phyloP scores from a whole-genome alignment of 1,140 invertebrate genomes.

The Panonychus citri region DNA sequence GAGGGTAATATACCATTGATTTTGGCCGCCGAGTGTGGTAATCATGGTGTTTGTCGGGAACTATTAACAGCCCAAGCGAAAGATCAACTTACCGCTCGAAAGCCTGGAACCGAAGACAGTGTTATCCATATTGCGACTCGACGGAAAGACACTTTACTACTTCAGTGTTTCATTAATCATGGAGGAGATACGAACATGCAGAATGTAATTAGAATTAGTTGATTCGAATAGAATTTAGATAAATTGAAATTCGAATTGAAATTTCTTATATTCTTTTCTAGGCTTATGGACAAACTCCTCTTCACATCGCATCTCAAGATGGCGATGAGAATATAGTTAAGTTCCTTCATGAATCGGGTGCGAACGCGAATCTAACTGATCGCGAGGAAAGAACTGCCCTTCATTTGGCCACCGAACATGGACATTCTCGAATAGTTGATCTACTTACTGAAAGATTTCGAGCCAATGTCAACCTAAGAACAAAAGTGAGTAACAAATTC shows the following conservation, averaged over 20 bases:
- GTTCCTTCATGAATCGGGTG: conserved; percentile 77
- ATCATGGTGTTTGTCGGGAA: conserved; percentile 73
- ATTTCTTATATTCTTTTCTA: conserved; percentile 17
- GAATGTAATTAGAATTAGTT: conserved; percentile 34
- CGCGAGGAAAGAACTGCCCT: conserved; percentile 74
- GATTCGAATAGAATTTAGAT: not conserved
- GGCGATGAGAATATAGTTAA: conserved; percentile 82
- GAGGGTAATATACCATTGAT: conserved; percentile 77
- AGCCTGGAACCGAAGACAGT: conserved; percentile 36
- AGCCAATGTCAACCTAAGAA: conserved; percentile 74
- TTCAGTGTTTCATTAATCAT: conserved; percentile 66
- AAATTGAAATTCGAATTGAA: not conserved
- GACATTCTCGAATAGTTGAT: conserved; percentile 83
- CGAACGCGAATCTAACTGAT: conserved; percentile 76
- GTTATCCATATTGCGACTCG: conserved; percentile 72
- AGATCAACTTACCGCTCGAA: conserved; percentile 26
- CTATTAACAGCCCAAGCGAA: conserved; percentile 44
- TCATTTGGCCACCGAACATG: conserved; percentile 89
- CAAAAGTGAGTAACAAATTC: conserved; percentile 31
- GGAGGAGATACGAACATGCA: conserved; percentile 69
- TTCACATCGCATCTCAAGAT: conserved; percentile 83
- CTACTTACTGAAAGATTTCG: conserved; percentile 91
- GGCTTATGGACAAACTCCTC: conserved; percentile 67
- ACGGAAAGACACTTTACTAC: conserved; percentile 69
- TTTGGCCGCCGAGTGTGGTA: conserved; percentile 71